Base-by-base conservation (phyloP, 2,113 vertebrate genomes). In the Anser brachyrhynchus region DNA sequence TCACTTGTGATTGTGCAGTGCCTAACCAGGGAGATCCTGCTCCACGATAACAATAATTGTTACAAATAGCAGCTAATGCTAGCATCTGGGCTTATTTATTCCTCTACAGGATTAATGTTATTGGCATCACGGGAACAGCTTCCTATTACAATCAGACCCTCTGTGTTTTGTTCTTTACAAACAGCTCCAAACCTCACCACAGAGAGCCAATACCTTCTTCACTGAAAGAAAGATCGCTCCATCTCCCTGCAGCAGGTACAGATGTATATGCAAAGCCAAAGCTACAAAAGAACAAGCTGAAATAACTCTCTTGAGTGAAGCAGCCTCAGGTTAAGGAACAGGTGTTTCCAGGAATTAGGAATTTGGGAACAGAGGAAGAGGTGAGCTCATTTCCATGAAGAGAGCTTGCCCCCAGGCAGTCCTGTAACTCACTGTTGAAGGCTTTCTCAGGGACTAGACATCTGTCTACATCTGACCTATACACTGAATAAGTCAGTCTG, bases 331-430 rank as follows among this genome's bases (percentile, higher is more conserved):
- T 95, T 84, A 95, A 90, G 70, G 70, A 95, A 87, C 92, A 97
- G 95, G 95, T 94, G 93, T 95, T 96, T 93, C 92, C 90, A 94
- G 95, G 75, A 70, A 65, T 73, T 41, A 95, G 69, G 92, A 96
- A 92, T 91, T 59, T 72, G 78, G 89, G 89, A 95, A 87, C 62
- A 94, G 80, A 46, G 62, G 73, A 93, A 87, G 67, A 92, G 51
- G 52, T 93, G 55, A 43, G 49, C 52, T 88, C 51, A 96, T 65
- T 88, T 73, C 87, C 87, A 49, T 94, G 87, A 96, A 93, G 73
- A 83, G 11, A 88, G 5, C 23, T 95, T 92, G 92, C 95, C 92
- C 39, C 28, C 44, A 92, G 93, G 92, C 89, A 94, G n/a, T 90
- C 64, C 84, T 92, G 44, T 76, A 93, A 62, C 49, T 92, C 76